A percentile compares a stretch with the other conserved stretches of the same genome.
Conservation (phyloP, 2,888 invertebrate species). For the Leucozona laternaria region DNA sequence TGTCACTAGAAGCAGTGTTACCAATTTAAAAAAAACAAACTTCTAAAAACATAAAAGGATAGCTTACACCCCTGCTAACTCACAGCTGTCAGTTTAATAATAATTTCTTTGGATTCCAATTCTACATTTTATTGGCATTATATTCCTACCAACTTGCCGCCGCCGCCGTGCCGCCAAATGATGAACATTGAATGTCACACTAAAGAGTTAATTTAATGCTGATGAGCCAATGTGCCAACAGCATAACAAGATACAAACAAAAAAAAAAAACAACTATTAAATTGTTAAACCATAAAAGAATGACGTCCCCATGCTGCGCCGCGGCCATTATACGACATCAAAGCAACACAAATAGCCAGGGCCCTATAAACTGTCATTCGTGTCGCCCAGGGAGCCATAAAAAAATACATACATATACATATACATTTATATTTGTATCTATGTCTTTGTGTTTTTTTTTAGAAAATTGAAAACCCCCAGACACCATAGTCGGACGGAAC, state of each 20-base stretch:
- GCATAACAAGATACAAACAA: constrained; percentile 54
- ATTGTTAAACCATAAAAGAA: constrained; percentile 60
- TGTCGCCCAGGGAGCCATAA: constrained; percentile 45
- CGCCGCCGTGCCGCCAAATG: constrained; percentile 25
- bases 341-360: constrained; percentile 35
- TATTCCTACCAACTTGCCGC: neutral
- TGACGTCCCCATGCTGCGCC: constrained; percentile 48
- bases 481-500: constrained; percentile 7
- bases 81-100: constrained; percentile 10
- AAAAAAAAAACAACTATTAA: constrained; percentile 41
- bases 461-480: neutral
- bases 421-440: neutral
- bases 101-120: constrained; percentile 20
- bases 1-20: too few species aligned
- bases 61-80: neutral
- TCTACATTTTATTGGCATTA: constrained; percentile 4
- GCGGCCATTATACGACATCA: constrained; percentile 56
- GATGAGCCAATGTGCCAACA: constrained; percentile 68
- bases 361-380: constrained; percentile 16
- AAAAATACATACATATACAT: neutral
- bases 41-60: too few species aligned
- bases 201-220: constrained; percentile 69
- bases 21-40: too few species aligned
- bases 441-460: neutral
- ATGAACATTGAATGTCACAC: constrained; percentile 64